Conservation (phyloP, 2,113 vertebrate species). For the Carettochelys insculpta region DNA sequence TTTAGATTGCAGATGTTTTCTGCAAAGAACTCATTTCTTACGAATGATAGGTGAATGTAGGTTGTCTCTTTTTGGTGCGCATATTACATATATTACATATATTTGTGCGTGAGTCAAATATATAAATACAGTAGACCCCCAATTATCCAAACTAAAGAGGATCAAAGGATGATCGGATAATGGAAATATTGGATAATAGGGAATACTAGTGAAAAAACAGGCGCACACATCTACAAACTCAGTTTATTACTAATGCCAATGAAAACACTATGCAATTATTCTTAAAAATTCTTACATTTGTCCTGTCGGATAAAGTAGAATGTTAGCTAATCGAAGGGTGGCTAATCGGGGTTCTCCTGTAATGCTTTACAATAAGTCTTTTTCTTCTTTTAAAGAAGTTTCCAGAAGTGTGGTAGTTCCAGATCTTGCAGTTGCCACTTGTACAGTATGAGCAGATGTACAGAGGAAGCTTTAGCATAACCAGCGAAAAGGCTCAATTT, state of each 20-base stretch:
- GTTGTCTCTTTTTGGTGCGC: not conserved
- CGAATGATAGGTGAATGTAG: not conserved
- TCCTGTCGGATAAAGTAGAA: too few species aligned
- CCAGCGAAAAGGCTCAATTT: constrained; percentile 71
- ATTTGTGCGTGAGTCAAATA: not conserved
- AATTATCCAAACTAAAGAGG: too few species aligned
- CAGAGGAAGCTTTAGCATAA: not conserved
- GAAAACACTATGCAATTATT: too few species aligned
- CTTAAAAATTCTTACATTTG: too few species aligned
- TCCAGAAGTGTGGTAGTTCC: constrained; percentile 25
- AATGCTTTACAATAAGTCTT: not conserved
- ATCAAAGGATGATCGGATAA: too few species aligned
- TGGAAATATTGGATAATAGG: too few species aligned
- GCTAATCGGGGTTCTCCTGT: too few species aligned
- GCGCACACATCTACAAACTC: too few species aligned
- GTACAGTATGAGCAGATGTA: constrained; percentile 30
- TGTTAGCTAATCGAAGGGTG: too few species aligned
- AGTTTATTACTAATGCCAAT: too few species aligned
- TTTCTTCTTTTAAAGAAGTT: not conserved
- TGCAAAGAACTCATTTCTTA: not conserved
- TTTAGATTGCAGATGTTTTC: constrained; percentile 44
- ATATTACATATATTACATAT: not conserved
- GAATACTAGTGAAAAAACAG: too few species aligned
- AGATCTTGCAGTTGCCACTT: constrained; percentile 71
- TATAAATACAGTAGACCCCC: too few species aligned